Evolutionary conservation across 2,113 vertebrate species (phyloP).

Genomic region (Ascaphus truei): DNA sequence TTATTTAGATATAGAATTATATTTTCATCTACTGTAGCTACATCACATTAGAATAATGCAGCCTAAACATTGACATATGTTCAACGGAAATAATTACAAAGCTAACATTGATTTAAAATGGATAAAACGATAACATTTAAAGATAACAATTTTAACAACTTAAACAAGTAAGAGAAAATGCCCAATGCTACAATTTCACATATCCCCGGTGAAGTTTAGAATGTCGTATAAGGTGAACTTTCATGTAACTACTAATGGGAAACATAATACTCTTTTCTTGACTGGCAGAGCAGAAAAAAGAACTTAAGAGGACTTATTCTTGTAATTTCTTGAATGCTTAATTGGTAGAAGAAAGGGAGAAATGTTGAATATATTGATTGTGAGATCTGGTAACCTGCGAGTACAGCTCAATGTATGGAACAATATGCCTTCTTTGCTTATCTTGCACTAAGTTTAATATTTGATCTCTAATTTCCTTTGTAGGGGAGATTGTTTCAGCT

Average conservation of each 20-base stretch:
- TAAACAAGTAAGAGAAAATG: slow-evolving; percentile 27
- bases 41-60: too few species aligned
- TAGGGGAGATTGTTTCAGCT: slow-evolving; percentile 40
- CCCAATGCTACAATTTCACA: slow-evolving; percentile 28
- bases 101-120: background rate
- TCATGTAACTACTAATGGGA: slow-evolving; percentile 46
- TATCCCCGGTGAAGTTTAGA: slow-evolving; percentile 40
- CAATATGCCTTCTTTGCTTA: slow-evolving; percentile 46
- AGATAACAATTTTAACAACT: slow-evolving; percentile 24
- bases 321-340: slow-evolving; percentile 44
- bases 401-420: slow-evolving; percentile 37
- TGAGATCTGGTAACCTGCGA: slow-evolving; percentile 47
- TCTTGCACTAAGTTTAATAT: slow-evolving; percentile 42
- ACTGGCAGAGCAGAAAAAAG: slow-evolving; percentile 49
- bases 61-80: background rate
- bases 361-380: slow-evolving; percentile 45
- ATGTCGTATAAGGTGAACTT: slow-evolving; percentile 46
- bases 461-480: slow-evolving; percentile 50
- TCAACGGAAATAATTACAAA: background rate
- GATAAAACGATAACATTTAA: background rate
- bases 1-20: too few species aligned
- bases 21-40: background rate
- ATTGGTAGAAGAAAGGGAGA: slow-evolving; percentile 44
- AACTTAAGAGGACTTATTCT: slow-evolving; percentile 42
- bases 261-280: slow-evolving; percentile 43